A percentile compares a stretch with the other conserved stretches of the same genome.
Evolutionary conservation across 1,140 invertebrate species (phyloP).

Genomic region (Globodera rostochiensis): DNA sequence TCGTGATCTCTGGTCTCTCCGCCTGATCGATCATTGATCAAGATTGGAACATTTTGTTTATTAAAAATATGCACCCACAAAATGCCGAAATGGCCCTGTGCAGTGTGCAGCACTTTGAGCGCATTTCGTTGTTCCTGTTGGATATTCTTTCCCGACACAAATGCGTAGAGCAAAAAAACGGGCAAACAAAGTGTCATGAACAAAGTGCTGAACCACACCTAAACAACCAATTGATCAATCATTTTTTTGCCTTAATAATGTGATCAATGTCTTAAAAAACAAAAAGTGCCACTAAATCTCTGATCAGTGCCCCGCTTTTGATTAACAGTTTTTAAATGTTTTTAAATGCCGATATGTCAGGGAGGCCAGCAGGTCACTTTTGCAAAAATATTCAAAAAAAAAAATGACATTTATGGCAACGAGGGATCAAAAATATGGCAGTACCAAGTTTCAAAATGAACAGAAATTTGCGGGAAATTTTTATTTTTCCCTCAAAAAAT

Average conservation of each 20-base stretch:
- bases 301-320: background rate
- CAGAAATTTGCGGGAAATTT: too few relatives aligned
- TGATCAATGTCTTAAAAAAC: background rate
- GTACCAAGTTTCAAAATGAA: too few relatives aligned
- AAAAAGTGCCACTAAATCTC: too few relatives aligned
- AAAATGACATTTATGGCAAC: too few relatives aligned
- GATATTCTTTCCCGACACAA: constrained; percentile 28
- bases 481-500: too few relatives aligned
- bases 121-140: constrained; percentile 35
- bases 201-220: constrained; percentile 63
- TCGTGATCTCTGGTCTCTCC: too few relatives aligned
- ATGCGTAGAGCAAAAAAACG: constrained; percentile 56
- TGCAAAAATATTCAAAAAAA: too few relatives aligned
- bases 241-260: background rate
- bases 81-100: constrained; percentile 22
- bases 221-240: background rate
- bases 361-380: too few relatives aligned
- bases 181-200: constrained; percentile 63
- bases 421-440: too few relatives aligned
- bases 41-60: too few relatives aligned
- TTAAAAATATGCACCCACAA: constrained; percentile 19
- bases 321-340: background rate
- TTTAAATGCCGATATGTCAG: too few relatives aligned
- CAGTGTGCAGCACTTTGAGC: constrained; percentile 32
- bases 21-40: too few relatives aligned